Base-by-base conservation (phyloP, 2,888 invertebrate genomes). In the Sturmia bella region DNA sequence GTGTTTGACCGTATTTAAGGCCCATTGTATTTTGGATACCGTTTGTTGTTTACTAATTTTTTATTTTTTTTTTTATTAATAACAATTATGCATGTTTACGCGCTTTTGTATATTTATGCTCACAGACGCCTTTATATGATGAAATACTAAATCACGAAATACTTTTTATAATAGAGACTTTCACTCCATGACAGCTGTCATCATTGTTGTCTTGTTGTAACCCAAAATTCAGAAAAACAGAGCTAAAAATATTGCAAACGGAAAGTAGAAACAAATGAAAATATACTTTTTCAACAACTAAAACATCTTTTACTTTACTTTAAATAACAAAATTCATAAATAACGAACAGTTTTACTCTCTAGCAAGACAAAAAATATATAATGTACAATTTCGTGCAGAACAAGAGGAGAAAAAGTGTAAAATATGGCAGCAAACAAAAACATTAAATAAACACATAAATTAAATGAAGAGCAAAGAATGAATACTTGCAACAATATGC, bases 351-450 rank as follows among this genome's bases (percentile, higher is more conserved):
- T 41, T 48, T 54, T 48, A 48, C 41, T 68, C 39, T 43, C 1
- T 19, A 48, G 21, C 1, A 48, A 15, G 56, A 37, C 41, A 43
- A 73, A 32, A 21, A n/a, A 12, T 15, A 17, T 17, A 17, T 39
- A 56, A 61, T 45, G 48, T 50, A 39, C 27, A 39, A 63, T 19
- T 77, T 61, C n/a, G 21, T 57, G 41, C 11, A 63, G 45, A 11
- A 63, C 37, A 27, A 15, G 17, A 59, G 39, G n/a, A 15, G 37
- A 7, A 41, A 19, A 56, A 48, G 21, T n/a, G 32, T 74, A 52
- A 78, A 82, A 82, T 82, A 82, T 82, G 78, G 64, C 73, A 82
- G 66, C 77, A 82, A 78, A 82, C 81, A 70, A 82, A 82, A 78
- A 70, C 54, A 74, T 70, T 82, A 74, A 82, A 82, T 78, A 74